phyloP scores from a whole-genome alignment of 2,888 invertebrate genomes.

The Eristalis intricaria region DNA sequence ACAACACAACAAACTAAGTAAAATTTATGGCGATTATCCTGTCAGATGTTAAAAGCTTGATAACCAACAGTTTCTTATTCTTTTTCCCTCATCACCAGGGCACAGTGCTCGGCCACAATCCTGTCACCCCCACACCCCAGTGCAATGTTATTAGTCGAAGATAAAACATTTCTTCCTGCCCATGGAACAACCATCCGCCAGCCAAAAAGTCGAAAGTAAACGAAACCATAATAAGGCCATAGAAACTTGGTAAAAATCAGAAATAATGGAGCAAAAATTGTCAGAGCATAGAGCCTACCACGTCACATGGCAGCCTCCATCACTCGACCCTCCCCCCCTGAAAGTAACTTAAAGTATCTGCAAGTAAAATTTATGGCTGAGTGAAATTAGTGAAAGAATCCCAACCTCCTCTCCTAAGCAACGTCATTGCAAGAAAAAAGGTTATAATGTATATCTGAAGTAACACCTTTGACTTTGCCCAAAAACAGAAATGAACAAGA shows the following conservation, averaged over 20 bases:
- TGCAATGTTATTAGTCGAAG: slow-evolving; percentile 69
- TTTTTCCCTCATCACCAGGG: background rate
- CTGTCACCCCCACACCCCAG: slow-evolving; percentile 6
- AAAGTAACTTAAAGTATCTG: slow-evolving; percentile 57
- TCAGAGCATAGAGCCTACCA: slow-evolving; percentile 47
- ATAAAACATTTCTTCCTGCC: slow-evolving; percentile 47
- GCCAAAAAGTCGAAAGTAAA: slow-evolving; percentile 37
- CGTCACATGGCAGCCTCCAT: slow-evolving; percentile 28
- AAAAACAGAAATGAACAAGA: slow-evolving; percentile 6
- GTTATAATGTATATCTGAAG: slow-evolving; percentile 62
- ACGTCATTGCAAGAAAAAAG: slow-evolving; percentile 42
- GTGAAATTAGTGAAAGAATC: slow-evolving; percentile 65
- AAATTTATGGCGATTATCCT: slow-evolving; percentile 75
- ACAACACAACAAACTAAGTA: slow-evolving; percentile 69
- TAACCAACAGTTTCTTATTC: slow-evolving; percentile 60
- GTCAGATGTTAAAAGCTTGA: slow-evolving; percentile 75
- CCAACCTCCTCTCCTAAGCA: background rate
- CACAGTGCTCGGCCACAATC: background rate
- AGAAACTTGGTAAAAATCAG: slow-evolving; percentile 38
- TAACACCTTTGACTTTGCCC: slow-evolving; percentile 61
- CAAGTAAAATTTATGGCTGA: slow-evolving; percentile 68
- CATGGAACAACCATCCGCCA: slow-evolving; percentile 8
- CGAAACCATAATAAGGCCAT: slow-evolving; percentile 51
- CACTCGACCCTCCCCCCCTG: background rate
- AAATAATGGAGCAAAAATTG: slow-evolving; percentile 71